Percentiles rank a stretch among this genome's conserved stretches.
phyloP scores from a whole-genome alignment of 2,888 invertebrate species.

The Cerceris ruficornis region DNA sequence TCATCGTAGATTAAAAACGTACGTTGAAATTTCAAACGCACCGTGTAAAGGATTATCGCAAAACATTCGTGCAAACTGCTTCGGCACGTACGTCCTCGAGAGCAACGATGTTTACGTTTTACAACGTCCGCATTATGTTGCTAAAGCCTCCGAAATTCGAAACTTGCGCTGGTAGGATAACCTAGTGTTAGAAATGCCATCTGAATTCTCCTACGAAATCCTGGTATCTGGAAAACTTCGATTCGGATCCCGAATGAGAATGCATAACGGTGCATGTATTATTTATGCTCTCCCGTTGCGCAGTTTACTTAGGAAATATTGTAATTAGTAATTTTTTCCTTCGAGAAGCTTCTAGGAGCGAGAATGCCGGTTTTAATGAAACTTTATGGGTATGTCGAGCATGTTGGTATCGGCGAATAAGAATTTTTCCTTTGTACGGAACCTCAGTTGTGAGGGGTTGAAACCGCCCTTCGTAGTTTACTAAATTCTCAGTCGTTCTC shows the following conservation, averaged over 20 bases:
- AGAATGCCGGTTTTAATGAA: too few species aligned
- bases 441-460: too few species aligned
- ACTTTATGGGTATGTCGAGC: background rate
- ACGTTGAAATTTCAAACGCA: too few species aligned
- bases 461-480: too few species aligned
- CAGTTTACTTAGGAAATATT: too few species aligned
- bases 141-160: conserved; percentile 17
- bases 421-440: background rate
- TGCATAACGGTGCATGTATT: background rate
- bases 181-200: conserved; percentile 11
- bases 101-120: conserved; percentile 12
- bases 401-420: background rate
- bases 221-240: background rate
- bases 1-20: too few species aligned
- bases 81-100: too few species aligned
- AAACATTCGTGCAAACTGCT: too few species aligned
- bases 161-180: conserved; percentile 13
- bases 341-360: too few species aligned
- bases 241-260: background rate
- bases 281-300: background rate
- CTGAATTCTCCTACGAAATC: conserved; percentile 8
- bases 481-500: too few species aligned
- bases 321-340: too few species aligned
- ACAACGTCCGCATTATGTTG: conserved; percentile 10
- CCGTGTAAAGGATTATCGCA: too few species aligned